phyloP scores from a whole-genome alignment of 2,797 vertebrate species.

The Lerista edwardsae region DNA sequence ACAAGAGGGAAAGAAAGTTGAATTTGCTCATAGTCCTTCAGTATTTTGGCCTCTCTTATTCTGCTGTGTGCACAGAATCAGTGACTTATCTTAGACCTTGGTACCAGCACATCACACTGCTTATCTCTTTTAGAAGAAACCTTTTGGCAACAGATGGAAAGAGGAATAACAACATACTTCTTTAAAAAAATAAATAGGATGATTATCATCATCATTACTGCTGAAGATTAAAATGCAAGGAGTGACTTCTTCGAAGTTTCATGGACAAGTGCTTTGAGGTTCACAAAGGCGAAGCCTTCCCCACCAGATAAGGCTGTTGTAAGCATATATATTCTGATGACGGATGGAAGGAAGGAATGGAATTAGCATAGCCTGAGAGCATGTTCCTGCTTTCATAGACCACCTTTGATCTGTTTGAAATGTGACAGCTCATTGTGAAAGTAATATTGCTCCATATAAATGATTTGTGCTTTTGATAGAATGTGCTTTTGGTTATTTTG shows the following conservation, averaged over 20 bases:
- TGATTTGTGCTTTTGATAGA: conserved; percentile 51
- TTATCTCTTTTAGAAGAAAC: conserved; percentile 21
- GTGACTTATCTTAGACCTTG: conserved; percentile 13
- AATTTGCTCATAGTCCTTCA: not conserved
- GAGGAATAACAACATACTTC: not conserved
- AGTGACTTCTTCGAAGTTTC: conserved; percentile 59
- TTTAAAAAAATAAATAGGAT: conserved; percentile 44
- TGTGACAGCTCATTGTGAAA: conserved; percentile 68
- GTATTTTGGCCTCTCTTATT: not conserved
- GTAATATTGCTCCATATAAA: conserved; percentile 68
- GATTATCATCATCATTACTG: conserved; percentile 60
- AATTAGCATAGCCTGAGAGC: conserved; percentile 67
- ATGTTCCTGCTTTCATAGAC: conserved; percentile 62
- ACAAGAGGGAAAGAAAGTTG: not conserved
- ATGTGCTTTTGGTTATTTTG: conserved; percentile 18
- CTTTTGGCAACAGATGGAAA: conserved; percentile 35
- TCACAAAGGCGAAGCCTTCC: conserved; percentile 59
- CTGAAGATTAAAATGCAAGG: conserved; percentile 66
- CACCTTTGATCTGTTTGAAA: conserved; percentile 73
- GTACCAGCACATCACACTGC: not conserved
- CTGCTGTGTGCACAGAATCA: not conserved
- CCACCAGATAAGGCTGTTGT: conserved; percentile 58
- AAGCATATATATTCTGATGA: conserved; percentile 67
- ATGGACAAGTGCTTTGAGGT: conserved; percentile 75
- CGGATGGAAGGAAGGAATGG: conserved; percentile 66